Base-by-base conservation (phyloP, 2,113 vertebrate species). In the Struthio camelus region DNA sequence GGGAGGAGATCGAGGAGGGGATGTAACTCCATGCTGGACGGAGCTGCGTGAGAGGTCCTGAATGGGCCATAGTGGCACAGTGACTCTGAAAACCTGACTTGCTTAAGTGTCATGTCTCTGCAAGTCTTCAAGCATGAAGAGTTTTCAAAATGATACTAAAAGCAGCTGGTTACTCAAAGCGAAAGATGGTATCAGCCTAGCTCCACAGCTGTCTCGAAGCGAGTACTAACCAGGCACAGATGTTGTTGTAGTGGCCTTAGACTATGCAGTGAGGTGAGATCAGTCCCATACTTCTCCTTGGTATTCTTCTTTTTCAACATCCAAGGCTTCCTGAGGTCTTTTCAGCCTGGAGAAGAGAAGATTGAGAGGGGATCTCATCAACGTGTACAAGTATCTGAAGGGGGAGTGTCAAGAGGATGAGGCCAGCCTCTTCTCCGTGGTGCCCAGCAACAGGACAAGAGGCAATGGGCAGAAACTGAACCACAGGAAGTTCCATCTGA, bases 51-150 rank as follows among this genome's bases (percentile, higher is more conserved):
- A 67, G 28, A 40, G 32, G 42, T 18, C n/a, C 50, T 53, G 48
- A 53, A 53, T 9, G 17, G 48, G 36, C n/a, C 18, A 25, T n/a
- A 48, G 4, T 38, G 25, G 17, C 36, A 36, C n/a, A 28, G 36
- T 38, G n/a, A 22, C 48, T 24, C 10, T 28, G 69, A 28, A 27
- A 27, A 53, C n/a, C 48, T 38, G 18, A 48, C 70, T 25, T 20
- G 24, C 69, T 48, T 51, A 7, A 28, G 25, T 38, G 32, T 62
- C 34, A 16, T 15, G 28, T 50, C 46, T n/a, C 28, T 46, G 16
- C 7, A 10, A 18, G n/a, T 30, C 36, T 72, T 32, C 30, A 17
- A 10, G 19, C 28, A 56, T 1, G 0, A 10, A 23, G 11, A 0
- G 1, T 34, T 59, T 67, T n/a, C 17, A 14, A 66, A 40, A 58